A percentile compares a stretch with the other conserved stretches of the same genome.
phyloP scores from a whole-genome alignment of 2,113 vertebrate genomes.

The Aythya baeri region DNA sequence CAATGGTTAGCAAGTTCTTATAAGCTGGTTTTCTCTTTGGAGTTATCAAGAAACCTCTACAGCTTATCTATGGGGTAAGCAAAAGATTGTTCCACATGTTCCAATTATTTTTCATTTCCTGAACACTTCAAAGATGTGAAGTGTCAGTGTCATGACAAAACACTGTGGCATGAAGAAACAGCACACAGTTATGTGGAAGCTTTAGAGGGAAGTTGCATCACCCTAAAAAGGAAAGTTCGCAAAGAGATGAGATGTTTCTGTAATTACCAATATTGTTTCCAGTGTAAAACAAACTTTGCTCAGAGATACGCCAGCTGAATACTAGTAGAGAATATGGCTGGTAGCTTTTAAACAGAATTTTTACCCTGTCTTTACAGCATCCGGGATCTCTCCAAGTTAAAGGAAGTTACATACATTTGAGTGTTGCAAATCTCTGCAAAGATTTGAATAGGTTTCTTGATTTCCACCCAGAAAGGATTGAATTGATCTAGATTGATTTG shows the following conservation, averaged over 20 bases:
- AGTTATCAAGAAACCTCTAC: conserved; percentile 33
- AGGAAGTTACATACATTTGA: background rate
- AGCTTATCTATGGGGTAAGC: background rate
- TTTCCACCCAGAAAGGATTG: conserved; percentile 7
- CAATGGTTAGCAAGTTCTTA: conserved; percentile 74
- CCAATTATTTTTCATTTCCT: background rate
- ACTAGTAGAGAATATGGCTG: background rate
- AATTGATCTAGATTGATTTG: conserved; percentile 44
- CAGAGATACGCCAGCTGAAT: background rate
- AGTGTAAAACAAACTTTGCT: background rate
- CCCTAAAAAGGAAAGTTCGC: background rate
- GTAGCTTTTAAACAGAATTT: background rate
- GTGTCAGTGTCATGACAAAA: background rate
- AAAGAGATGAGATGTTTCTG: background rate
- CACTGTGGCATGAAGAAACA: background rate
- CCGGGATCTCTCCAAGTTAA: background rate
- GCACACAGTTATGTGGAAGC: background rate
- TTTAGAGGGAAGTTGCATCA: background rate
- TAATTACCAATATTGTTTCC: background rate
- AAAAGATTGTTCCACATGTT: background rate
- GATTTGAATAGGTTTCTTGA: conserved; percentile 1
- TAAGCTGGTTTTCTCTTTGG: conserved; percentile 61
- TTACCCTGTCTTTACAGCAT: background rate
- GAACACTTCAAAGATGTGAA: background rate
- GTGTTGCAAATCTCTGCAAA: background rate